phyloP scores from a whole-genome alignment of 1,140 invertebrate species.

The Monomorium pharaonis region DNA sequence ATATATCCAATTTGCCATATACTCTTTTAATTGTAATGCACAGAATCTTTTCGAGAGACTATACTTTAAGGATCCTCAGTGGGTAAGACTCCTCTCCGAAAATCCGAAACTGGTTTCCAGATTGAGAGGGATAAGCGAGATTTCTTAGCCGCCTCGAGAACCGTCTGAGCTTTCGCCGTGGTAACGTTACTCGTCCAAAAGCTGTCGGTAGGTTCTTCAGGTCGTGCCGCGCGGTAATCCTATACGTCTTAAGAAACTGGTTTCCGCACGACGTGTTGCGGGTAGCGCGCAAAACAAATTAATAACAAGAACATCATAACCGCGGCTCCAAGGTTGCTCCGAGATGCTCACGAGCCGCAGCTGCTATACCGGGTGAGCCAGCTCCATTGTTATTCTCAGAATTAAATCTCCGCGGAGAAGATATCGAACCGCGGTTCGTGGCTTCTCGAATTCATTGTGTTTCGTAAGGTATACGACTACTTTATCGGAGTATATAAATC shows the following conservation, averaged over 20 bases:
- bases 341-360: slow-evolving; percentile 68
- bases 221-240: slow-evolving; percentile 71
- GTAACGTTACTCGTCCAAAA: slow-evolving; percentile 70
- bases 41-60: slow-evolving; percentile 1
- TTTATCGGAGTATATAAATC: background rate
- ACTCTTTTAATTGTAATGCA: slow-evolving; percentile 37
- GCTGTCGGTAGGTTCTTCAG: slow-evolving; percentile 71
- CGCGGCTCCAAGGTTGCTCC: slow-evolving; percentile 70
- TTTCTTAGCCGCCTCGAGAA: slow-evolving; percentile 46
- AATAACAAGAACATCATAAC: slow-evolving; percentile 79
- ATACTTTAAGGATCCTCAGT: slow-evolving; percentile 13
- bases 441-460: slow-evolving; percentile 37
- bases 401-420: slow-evolving; percentile 46
- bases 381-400: slow-evolving; percentile 53
- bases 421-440: slow-evolving; percentile 31
- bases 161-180: slow-evolving; percentile 65
- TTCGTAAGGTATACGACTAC: background rate
- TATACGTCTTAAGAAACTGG: slow-evolving; percentile 77
- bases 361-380: slow-evolving; percentile 72
- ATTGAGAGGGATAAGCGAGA: slow-evolving; percentile 60
- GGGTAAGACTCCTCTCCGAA: slow-evolving; percentile 22
- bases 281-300: slow-evolving; percentile 77
- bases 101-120: slow-evolving; percentile 66
- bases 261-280: slow-evolving; percentile 75
- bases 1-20: background rate